These are phyloP conservation scores for Lindbergichthys nudifrons DNA, from an alignment of 2,797 vertebrate species.

Conservation along the genomic window DNA sequence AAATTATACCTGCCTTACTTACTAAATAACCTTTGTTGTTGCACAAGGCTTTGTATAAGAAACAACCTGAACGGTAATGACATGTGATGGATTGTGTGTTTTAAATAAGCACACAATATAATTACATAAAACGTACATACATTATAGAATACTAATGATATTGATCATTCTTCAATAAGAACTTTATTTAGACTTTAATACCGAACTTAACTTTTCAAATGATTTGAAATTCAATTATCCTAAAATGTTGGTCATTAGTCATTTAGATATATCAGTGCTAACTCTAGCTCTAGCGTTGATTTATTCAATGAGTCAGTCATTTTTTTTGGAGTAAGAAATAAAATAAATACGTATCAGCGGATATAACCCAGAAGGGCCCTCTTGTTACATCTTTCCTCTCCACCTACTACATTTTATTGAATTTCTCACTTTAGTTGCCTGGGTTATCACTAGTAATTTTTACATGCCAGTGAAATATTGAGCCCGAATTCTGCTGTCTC, in stretches of 20 bases:
- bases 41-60: neutral
- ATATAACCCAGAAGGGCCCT: neutral
- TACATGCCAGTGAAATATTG: constrained; percentile 53
- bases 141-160: neutral
- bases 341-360: neutral
- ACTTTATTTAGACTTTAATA: neutral
- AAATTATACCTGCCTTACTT: neutral
- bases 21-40: neutral
- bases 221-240: too few species aligned
- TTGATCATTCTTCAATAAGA: neutral
- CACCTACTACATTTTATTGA: neutral
- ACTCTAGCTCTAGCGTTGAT: neutral
- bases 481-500: constrained; percentile 57
- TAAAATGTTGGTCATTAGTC: neutral
- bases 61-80: neutral
- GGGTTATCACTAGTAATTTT: constrained; percentile 56
- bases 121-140: neutral
- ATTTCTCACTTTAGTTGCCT: constrained; percentile 56
- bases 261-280: neutral
- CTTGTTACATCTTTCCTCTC: neutral
- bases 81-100: neutral
- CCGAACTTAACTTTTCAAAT: neutral
- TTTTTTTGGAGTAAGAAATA: neutral
- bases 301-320: neutral
- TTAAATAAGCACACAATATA: too few species aligned